Base-by-base conservation (phyloP, 2,888 invertebrate genomes). In the Dicyrtoma fusca region DNA sequence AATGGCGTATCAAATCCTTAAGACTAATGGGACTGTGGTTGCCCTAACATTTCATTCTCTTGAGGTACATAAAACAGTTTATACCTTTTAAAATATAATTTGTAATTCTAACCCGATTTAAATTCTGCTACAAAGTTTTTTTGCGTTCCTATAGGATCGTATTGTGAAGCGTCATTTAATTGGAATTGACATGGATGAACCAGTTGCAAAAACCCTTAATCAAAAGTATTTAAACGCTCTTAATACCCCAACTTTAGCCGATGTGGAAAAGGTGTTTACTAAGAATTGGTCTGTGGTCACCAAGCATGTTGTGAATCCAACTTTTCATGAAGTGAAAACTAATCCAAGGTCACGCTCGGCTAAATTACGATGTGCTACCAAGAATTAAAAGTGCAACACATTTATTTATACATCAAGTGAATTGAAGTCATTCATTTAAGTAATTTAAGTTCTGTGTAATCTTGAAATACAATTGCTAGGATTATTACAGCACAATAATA, bases 301-400 rank as follows among this genome's bases (percentile, higher is more conserved):
- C 81, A 94, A 92, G 83, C 92, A 92, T 84, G 92, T 96, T 0
- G 84, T 92, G 21, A 84, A 88, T 11, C 94, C 96, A 0, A 86
- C 86, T 13, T 86, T 87, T 61, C 87, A 89, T 64, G 96, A 97
- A 84, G 85, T 95, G 17, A 86, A 88, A 19, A 78, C 81, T 1
- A 97, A 97, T 85, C 93, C 95, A 25, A 87, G 95, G 82, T 89
- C 94, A 82, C 87, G 96, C 81, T 95, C 95, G 69, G 96, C 96
- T 0, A 93, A 94, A 83, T 84, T 97, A 74, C 85, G 97, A 82
- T 94, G 91, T 73, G 93, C 94, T 57, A 84, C 89, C 51, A 95
- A 91, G 87, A 70, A 70, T 25, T 17, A 25, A 25, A 10, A 53
- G 53, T 8, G 53, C 17, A n/a, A n/a, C n/a, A n/a, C n/a, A n/a